phyloP scores from a whole-genome alignment of 2,888 invertebrate genomes.

The Adelognathus sp. region DNA sequence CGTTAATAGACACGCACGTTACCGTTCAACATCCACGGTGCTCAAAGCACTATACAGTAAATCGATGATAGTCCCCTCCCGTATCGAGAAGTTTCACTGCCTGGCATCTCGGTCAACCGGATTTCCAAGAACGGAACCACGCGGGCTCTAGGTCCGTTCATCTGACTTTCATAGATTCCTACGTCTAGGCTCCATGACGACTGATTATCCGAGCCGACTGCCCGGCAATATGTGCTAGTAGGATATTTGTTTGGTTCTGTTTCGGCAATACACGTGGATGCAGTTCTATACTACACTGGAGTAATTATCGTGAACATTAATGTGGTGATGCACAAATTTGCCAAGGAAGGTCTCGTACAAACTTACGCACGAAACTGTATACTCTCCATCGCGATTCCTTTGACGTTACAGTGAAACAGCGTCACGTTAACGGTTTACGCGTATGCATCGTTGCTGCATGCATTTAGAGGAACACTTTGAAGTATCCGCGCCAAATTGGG shows the following conservation, averaged over 20 bases:
- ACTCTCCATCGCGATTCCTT: background rate
- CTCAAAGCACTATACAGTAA: conserved; percentile 18
- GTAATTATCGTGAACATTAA: background rate
- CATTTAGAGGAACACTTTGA: background rate
- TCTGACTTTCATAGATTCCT: conserved; percentile 56
- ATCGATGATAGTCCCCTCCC: conserved; percentile 32
- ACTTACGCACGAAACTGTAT: background rate
- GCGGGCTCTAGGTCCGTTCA: conserved; percentile 45
- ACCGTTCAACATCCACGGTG: conserved; percentile 3
- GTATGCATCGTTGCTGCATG: no score
- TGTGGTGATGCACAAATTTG: background rate
- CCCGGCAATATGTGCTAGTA: background rate
- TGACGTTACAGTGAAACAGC: background rate
- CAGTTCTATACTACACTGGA: background rate
- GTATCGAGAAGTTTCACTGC: conserved; percentile 57
- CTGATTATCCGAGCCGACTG: conserved; percentile 16
- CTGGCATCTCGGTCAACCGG: conserved; percentile 59
- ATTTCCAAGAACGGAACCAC: conserved; percentile 55
- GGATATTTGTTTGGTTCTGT: background rate
- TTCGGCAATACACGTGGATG: background rate
- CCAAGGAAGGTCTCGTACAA: background rate
- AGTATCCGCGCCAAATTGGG: background rate
- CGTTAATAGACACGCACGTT: conserved; percentile 18
- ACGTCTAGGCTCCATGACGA: background rate
- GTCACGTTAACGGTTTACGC: background rate